Base-by-base conservation (phyloP, 1,140 invertebrate species). In the Trachelipus rathkii region DNA sequence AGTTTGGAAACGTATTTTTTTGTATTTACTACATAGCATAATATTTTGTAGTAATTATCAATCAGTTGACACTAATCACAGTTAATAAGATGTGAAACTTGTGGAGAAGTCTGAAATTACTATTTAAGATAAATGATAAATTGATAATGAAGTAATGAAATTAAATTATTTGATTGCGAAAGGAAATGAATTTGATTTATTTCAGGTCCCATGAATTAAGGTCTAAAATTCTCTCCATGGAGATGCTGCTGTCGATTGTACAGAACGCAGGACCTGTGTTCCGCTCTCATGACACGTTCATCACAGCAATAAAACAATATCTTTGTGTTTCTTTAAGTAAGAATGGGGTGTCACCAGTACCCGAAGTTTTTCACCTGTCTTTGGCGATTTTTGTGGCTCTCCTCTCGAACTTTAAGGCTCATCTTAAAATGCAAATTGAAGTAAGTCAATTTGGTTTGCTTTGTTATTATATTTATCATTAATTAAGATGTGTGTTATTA, bases 351-450 rank as follows among this genome's bases (percentile, higher is more conserved):
- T 98, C 96, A 50, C 93, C 95, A 24, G 94, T 97, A 19, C 93
- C 96, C 5, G 95, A 98, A 88, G 95, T 99, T 0, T 99, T 99
- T 87, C 95, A 99, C 85, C 85, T 99, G 9, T 98, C 96, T 0
- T 85, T 99, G 13, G 94, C 95, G 10, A 95, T 99, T 76, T 99
- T 99, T 86, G 89, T 99, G 8, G 95, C 95, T 15, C 86, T 99
- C 0, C 85, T 99, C 11, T 93, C 95, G 70, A 96, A 98, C 82
- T 99, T 99, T 84, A 99, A 99, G 87, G 91, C 94, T 75, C 95
- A 99, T 86, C 87, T 99, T 5, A 99, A 99, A 84, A 96, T 96
- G 88, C 98, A 99, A 87, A 98, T 99, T 82, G 98, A 99, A 87
- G 97, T 98, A 43, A 81, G 83, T 82, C 24, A 78, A 15, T 43